phyloP scores from a whole-genome alignment of 2,113 vertebrate species.

The Pao palembangensis region DNA sequence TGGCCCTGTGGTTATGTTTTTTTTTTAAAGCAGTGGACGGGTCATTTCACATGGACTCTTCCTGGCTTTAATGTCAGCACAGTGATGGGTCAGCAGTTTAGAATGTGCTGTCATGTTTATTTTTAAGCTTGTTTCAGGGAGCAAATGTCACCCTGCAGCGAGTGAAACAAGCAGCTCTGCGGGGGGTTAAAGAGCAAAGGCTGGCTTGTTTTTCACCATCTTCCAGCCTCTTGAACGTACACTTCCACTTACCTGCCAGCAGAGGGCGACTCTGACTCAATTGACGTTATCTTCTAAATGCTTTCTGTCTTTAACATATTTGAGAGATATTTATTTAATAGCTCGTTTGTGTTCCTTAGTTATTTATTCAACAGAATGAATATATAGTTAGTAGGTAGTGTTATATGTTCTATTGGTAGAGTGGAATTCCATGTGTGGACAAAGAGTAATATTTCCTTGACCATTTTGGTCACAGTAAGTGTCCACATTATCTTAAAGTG shows the following conservation, averaged over 20 bases:
- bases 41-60: constrained; percentile 5
- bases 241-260: constrained; percentile 30
- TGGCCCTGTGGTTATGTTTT: constrained; percentile 46
- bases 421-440: too few relatives aligned
- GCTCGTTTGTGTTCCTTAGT: background rate
- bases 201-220: background rate
- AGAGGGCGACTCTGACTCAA: constrained; percentile 35
- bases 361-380: background rate
- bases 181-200: background rate
- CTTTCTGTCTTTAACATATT: background rate
- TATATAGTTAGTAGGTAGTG: too few relatives aligned
- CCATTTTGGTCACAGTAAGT: background rate
- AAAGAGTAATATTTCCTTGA: too few relatives aligned
- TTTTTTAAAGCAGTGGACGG: background rate
- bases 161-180: background rate
- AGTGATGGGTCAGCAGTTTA: constrained; percentile 21
- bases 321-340: background rate
- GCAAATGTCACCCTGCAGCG: constrained; percentile 7
- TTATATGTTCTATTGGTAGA: too few relatives aligned
- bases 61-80: background rate
- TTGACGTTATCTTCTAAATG: background rate
- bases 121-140: background rate
- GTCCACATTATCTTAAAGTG: background rate
- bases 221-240: constrained; percentile 5
- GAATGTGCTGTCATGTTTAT: constrained; percentile 28